Percentiles rank a stretch among this genome's conserved stretches.
Conservation (phyloP, 2,888 invertebrate species). For the Volucella inanis region DNA sequence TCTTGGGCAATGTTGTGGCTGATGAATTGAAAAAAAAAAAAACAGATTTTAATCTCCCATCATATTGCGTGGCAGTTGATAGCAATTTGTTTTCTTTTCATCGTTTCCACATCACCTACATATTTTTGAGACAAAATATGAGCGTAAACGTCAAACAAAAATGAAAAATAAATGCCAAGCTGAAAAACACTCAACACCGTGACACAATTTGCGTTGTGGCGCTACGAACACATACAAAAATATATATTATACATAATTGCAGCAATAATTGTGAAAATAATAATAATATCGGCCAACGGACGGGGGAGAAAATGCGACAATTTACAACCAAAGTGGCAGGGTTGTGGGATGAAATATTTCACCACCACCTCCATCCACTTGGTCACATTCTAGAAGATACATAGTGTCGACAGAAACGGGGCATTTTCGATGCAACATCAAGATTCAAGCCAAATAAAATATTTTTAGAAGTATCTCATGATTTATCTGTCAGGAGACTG, state of each 20-base stretch:
- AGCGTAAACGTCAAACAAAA: slow-evolving; percentile 5
- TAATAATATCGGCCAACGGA: slow-evolving; percentile 27
- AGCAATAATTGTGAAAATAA: slow-evolving; percentile 44
- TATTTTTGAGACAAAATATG: slow-evolving; percentile 12
- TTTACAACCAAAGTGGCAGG: slow-evolving; percentile 31
- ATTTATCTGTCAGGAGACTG: slow-evolving; percentile 50
- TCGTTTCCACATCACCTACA: slow-evolving; percentile 29
- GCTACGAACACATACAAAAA: slow-evolving; percentile 31
- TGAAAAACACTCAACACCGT: slow-evolving; percentile 41
- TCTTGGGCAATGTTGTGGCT: slow-evolving; percentile 19
- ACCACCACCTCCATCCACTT: slow-evolving; percentile 37
- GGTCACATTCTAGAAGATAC: slow-evolving; percentile 23
- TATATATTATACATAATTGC: slow-evolving; percentile 9
- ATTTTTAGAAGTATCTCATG: slow-evolving; percentile 53
- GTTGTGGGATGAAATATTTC: slow-evolving; percentile 1
- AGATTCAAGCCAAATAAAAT: slow-evolving; percentile 44
- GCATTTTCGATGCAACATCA: slow-evolving; percentile 5
- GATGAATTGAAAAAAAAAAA: slow-evolving; percentile 33
- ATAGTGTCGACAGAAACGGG: slow-evolving; percentile 17
- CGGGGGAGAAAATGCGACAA: slow-evolving; percentile 42
- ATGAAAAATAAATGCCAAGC: slow-evolving; percentile 43
- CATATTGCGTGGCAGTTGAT: slow-evolving; percentile 43
- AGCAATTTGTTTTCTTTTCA: slow-evolving; percentile 15
- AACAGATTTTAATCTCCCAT: neutral
- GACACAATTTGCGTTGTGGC: slow-evolving; percentile 60